A percentile compares a stretch with the other conserved stretches of the same genome.
These are phyloP conservation scores for Apteryx owenii DNA, from an alignment of 2,113 vertebrate genomes.

Conservation along the genomic window DNA sequence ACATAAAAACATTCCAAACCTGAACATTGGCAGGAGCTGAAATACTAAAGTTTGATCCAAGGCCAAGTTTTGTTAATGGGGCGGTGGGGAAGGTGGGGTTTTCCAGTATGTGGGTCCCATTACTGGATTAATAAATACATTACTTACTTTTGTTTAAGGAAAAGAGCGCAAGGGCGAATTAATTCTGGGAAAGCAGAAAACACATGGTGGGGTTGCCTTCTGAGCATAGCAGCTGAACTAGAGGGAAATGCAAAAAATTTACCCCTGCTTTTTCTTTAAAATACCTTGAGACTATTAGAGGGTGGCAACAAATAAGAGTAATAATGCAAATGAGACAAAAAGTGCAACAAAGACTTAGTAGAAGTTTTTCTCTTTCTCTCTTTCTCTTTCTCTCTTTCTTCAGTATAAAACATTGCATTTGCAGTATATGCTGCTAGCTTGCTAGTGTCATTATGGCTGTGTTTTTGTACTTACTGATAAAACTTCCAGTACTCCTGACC, in stretches of 20 bases:
- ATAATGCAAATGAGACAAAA: neutral
- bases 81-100: neutral
- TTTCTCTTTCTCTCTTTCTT: neutral
- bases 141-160: neutral
- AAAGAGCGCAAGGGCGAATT: neutral
- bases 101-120: neutral
- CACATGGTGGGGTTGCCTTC: neutral
- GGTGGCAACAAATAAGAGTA: neutral
- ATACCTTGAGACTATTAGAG: neutral
- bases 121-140: neutral
- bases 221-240: neutral
- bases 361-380: neutral
- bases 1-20: neutral
- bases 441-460: neutral
- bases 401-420: neutral
- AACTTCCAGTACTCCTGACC: neutral
- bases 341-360: neutral
- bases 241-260: neutral
- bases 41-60: constrained; percentile 6
- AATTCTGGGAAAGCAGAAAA: neutral
- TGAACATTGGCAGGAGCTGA: constrained; percentile 13
- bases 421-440: neutral
- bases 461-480: neutral
- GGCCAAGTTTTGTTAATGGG: neutral
- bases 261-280: neutral